A percentile compares a stretch with the other conserved stretches of the same genome.
These are phyloP conservation scores for Drosophila formosana DNA, from an alignment of 2,888 invertebrate species.

Conservation along the genomic window DNA sequence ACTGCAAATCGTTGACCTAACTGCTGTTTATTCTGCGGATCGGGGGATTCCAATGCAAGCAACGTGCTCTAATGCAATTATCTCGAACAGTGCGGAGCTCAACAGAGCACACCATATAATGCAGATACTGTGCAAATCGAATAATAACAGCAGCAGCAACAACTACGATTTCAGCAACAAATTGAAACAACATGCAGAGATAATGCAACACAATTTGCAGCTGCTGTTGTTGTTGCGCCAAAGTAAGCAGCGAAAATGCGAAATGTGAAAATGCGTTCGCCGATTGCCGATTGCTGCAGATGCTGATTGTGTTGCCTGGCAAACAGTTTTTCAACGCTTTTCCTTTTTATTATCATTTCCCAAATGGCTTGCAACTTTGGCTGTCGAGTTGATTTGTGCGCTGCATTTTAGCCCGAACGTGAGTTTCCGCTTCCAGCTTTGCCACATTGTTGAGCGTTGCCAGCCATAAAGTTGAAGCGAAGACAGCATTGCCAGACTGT, in stretches of 20 bases:
- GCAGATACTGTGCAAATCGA: neutral
- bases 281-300: constrained; percentile 25
- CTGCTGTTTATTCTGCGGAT: neutral
- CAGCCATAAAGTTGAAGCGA: constrained; percentile 12
- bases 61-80: constrained; percentile 18
- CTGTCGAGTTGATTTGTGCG: constrained; percentile 44
- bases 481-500: constrained; percentile 14
- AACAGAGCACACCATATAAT: neutral
- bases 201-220: constrained; percentile 47
- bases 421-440: neutral
- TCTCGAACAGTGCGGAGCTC: no score
- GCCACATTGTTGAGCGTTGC: neutral
- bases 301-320: constrained; percentile 43
- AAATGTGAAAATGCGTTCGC: constrained; percentile 26
- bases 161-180: constrained; percentile 23
- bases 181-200: constrained; percentile 38
- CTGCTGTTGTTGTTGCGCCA: constrained; percentile 29
- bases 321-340: constrained; percentile 34
- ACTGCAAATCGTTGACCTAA: no score
- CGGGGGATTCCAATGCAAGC: neutral
- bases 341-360: constrained; percentile 13
- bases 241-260: constrained; percentile 46
- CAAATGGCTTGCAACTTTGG: constrained; percentile 17
- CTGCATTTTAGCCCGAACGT: constrained; percentile 5
- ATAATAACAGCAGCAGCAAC: neutral